Conservation (phyloP, 2,888 invertebrate genomes). For the Tricholauxania praeusta region DNA sequence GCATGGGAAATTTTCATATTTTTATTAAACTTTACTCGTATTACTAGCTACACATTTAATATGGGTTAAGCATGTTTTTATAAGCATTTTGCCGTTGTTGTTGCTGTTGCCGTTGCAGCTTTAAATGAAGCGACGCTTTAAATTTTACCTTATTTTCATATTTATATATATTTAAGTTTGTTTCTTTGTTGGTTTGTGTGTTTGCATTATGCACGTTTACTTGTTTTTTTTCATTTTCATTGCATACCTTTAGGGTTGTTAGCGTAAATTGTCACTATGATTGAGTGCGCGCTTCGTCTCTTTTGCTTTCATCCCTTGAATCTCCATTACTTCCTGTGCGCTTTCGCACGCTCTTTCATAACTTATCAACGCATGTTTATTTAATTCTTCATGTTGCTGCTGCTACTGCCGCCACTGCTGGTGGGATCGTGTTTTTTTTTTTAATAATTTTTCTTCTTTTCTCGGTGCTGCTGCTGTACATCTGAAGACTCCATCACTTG, state of each 20-base stretch:
- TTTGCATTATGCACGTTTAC: neutral
- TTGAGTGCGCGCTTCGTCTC: conserved; percentile 12
- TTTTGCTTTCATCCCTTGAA: neutral
- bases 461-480: conserved; percentile 3
- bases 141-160: conserved; percentile 11
- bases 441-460: neutral
- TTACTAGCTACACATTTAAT: conserved; percentile 32
- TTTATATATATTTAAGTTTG: conserved; percentile 11
- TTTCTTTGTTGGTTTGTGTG: neutral
- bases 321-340: neutral
- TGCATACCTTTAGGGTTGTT: conserved; percentile 26
- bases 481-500: conserved; percentile 30
- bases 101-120: conserved; percentile 3
- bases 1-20: conserved; percentile 11
- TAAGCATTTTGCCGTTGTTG: conserved; percentile 24
- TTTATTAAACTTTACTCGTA: neutral
- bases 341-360: conserved; percentile 18
- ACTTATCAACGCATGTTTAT: conserved; percentile 28
- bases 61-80: conserved; percentile 45
- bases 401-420: neutral
- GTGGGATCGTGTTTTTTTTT: conserved; percentile 1
- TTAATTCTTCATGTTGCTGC: conserved; percentile 2
- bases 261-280: conserved; percentile 26
- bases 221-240: conserved; percentile 2
- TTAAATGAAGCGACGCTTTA: conserved; percentile 16